A percentile compares a stretch with the other conserved stretches of the same genome.
Evolutionary conservation across 2,888 invertebrate species (phyloP).

Genomic region (Psylliodes chrysocephalus): DNA sequence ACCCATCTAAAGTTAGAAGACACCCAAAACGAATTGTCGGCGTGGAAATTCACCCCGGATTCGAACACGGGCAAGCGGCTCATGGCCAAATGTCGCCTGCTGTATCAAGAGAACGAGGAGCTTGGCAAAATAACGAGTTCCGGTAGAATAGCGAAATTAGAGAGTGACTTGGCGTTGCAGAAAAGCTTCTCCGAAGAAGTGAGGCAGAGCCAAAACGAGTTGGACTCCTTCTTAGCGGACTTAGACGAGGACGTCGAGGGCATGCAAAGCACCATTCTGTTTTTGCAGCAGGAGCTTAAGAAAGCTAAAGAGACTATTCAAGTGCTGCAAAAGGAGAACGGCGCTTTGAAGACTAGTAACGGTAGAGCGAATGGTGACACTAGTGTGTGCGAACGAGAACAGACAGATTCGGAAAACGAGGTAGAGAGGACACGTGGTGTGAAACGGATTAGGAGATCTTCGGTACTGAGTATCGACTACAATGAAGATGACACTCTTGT

Average conservation of each 20-base stretch:
- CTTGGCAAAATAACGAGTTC: constrained; percentile 95
- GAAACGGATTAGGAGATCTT: constrained; percentile 77
- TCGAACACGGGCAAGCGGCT: constrained; percentile 97
- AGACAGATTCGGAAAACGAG: constrained; percentile 65
- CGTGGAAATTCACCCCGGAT: constrained; percentile 99
- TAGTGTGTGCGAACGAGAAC: constrained; percentile 61
- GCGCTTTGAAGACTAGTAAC: constrained; percentile 55
- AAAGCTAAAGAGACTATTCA: constrained; percentile 75
- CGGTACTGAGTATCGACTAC: constrained; percentile 78
- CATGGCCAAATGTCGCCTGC: constrained; percentile 95
- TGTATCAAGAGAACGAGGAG: constrained; percentile 98
- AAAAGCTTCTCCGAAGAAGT: constrained; percentile 97
- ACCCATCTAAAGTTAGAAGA: constrained; percentile 93
- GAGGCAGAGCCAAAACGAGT: constrained; percentile 94
- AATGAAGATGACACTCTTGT: constrained; percentile 80
- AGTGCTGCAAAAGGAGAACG: constrained; percentile 71
- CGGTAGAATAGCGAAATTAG: constrained; percentile 93
- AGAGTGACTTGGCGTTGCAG: constrained; percentile 94
- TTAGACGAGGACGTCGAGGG: constrained; percentile 98
- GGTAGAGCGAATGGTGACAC: constrained; percentile 52
- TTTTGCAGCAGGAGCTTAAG: constrained; percentile 91
- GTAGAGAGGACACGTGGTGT: constrained; percentile 66
- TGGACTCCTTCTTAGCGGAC: constrained; percentile 95
- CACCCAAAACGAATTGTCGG: constrained; percentile 96
- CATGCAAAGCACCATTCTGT: constrained; percentile 96